These are phyloP conservation scores for Macropis europaea DNA, from an alignment of 2,888 invertebrate genomes.

Conservation along the genomic window DNA sequence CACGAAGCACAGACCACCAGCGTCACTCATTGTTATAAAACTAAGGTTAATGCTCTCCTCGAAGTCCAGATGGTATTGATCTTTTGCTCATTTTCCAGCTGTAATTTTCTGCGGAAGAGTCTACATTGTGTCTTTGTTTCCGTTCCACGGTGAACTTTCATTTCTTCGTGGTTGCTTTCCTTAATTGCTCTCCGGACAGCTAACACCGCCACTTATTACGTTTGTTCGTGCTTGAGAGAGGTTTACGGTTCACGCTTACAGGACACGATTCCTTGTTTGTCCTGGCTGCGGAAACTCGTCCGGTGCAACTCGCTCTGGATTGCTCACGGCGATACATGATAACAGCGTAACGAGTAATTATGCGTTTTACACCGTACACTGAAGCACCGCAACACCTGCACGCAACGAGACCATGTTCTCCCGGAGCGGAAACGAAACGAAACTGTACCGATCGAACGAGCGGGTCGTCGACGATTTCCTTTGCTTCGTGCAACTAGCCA, in stretches of 20 bases:
- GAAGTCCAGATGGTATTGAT: no score
- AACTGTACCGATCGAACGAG: no score
- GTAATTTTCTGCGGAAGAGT: not conserved
- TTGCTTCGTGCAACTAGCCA: slow-evolving; percentile 38
- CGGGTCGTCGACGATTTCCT: slow-evolving; percentile 25
- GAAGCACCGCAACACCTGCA: not conserved
- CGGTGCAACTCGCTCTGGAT: not conserved
- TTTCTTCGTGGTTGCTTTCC: not conserved
- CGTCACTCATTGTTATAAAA: no score
- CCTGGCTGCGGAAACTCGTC: slow-evolving; percentile 1
- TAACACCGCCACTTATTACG: not conserved
- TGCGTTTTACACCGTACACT: not conserved
- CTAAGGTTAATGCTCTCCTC: no score
- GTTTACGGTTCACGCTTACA: slow-evolving; percentile 15
- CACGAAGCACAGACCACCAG: no score
- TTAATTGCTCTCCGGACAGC: not conserved
- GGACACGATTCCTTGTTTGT: slow-evolving; percentile 1
- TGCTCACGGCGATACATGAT: slow-evolving; percentile 38
- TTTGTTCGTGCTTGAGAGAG: slow-evolving; percentile 22
- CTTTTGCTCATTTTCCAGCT: no score
- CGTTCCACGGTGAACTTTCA: not conserved
- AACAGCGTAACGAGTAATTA: slow-evolving; percentile 45
- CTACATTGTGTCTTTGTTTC: not conserved
- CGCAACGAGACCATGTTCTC: not conserved
- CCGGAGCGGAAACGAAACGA: no score